Conservation (phyloP, 2,888 invertebrate genomes). For the Diachrysia chrysitis region DNA sequence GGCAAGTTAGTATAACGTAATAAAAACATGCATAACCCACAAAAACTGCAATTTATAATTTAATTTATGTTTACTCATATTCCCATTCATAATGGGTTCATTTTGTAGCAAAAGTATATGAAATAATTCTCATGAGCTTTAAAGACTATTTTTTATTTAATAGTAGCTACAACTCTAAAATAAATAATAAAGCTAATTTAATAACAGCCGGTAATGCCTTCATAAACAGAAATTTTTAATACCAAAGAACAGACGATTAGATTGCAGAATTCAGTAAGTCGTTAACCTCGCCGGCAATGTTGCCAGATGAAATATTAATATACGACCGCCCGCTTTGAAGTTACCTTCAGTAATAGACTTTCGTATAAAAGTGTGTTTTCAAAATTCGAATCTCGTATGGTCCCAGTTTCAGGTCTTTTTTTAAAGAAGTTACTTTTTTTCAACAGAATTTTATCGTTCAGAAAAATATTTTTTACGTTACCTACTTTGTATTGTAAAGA, state of each 20-base stretch:
- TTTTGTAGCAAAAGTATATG: too few relatives aligned
- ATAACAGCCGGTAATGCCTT: constrained; percentile 1
- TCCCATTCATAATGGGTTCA: too few relatives aligned
- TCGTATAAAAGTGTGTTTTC: constrained; percentile 58
- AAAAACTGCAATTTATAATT: too few relatives aligned
- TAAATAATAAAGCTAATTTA: constrained; percentile 4
- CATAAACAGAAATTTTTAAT: constrained; percentile 40
- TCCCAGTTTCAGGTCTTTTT: constrained; percentile 27
- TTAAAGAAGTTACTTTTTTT: constrained; percentile 5
- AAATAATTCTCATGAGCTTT: background rate
- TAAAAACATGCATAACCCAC: too few relatives aligned
- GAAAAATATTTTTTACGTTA: constrained; percentile 6
- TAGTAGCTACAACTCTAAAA: background rate
- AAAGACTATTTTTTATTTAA: background rate
- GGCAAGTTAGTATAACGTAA: too few relatives aligned
- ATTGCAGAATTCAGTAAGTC: constrained; percentile 58
- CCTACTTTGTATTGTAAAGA: too few relatives aligned
- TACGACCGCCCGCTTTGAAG: constrained; percentile 62
- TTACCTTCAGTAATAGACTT: constrained; percentile 58
- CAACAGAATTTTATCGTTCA: constrained; percentile 15
- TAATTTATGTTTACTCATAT: too few relatives aligned
- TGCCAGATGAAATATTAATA: constrained; percentile 66
- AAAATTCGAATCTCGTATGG: constrained; percentile 54
- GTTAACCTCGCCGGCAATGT: constrained; percentile 58
- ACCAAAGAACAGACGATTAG: constrained; percentile 40